Evolutionary conservation across 2,797 vertebrate genomes (phyloP), one percentile per base, ranked within the genome.

Genomic region (Echiichthys vipera): DNA sequence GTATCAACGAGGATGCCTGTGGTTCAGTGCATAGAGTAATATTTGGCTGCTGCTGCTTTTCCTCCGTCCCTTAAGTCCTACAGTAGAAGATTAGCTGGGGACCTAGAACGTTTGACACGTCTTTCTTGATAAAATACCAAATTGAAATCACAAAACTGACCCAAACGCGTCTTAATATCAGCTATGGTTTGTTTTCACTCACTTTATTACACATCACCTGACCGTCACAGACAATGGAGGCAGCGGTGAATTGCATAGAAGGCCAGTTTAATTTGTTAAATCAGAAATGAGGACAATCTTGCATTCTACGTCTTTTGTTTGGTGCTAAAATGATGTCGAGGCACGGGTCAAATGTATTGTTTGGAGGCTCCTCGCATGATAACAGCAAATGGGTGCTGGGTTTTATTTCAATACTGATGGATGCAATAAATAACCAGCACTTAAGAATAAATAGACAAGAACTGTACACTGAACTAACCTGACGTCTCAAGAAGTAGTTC

Each of bases 371-470:
- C 50, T 59, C 46, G 3, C 18, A 32, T 2, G 12, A 47, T 46
- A 64, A 59, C 30, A 14, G 40, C 4, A 57, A 56, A 77, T 4
- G 14, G 34, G 12, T 62, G 22, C 63, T 59, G 42, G n/a, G 18
- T 69, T 25, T 57, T 4, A 65, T 79, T 56, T 56, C 22, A 69
- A 69, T 43, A 27, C 32, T 66, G 27, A 65, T 15, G 10, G n/a
- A 18, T 17, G 7, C 37, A 8, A 9, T 54, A 32, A 63, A 74
- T 45, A 37, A 56, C 13, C 37, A 24, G 36, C 18, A 30, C 2
- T 65, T 18, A 0, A 22, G 0, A 5, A 29, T 29, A 67, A 65
- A 65, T 27, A 37, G 37, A 61, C 17, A 10, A 3, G 40, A 54
- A 51, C 34, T 3, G 4, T 4, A 34, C 5, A 14, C 20, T 29